phyloP scores from a whole-genome alignment of 2,113 vertebrate species.

The Aphelocoma coerulescens region DNA sequence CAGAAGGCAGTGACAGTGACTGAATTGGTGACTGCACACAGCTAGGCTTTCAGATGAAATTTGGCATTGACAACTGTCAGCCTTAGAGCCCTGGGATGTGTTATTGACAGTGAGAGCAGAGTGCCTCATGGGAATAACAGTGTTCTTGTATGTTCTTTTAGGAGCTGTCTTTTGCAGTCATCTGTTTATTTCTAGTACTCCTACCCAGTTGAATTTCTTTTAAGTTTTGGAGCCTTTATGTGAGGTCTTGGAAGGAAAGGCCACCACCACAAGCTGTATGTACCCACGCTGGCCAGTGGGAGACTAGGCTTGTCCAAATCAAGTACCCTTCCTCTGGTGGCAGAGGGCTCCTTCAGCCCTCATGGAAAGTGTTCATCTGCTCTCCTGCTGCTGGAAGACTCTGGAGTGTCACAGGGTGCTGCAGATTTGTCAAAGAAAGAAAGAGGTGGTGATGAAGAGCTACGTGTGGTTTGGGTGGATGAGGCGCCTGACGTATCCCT shows the following conservation, averaged over 20 bases:
- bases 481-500: background rate
- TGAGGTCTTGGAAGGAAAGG: background rate
- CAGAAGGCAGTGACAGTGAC: background rate
- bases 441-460: background rate
- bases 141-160: background rate
- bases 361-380: background rate
- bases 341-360: background rate
- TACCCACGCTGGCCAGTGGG: background rate
- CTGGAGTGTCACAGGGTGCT: background rate
- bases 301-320: background rate
- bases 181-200: background rate
- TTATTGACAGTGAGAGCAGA: background rate
- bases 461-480: background rate
- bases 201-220: background rate
- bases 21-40: background rate
- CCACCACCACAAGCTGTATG: background rate
- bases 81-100: background rate
- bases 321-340: background rate
- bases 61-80: constrained; percentile 22
- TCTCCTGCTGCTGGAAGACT: background rate
- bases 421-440: background rate
- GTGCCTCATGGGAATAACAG: background rate
- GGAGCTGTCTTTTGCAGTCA: background rate
- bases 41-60: constrained; percentile 1
- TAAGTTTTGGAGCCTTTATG: background rate